Percentiles rank a stretch among this genome's conserved stretches.
Evolutionary conservation across 2,888 invertebrate species (phyloP).

Genomic region (Caenorhabditis plicata): DNA sequence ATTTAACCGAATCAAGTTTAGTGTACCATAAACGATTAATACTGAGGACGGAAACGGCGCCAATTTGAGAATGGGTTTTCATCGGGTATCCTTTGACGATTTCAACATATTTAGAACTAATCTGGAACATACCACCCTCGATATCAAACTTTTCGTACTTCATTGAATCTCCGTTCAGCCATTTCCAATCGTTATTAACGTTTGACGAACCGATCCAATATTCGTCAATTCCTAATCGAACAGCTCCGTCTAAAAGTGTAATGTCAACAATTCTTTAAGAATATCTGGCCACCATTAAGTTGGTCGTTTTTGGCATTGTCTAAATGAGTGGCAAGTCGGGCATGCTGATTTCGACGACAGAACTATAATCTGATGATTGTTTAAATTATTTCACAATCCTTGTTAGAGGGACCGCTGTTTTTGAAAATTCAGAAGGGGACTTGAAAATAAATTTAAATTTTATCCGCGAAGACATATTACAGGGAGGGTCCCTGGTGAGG

Average conservation of each 20-base stretch:
- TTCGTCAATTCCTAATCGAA: conserved; percentile 23
- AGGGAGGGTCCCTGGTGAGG: no score
- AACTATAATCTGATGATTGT: no score
- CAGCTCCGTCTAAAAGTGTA: conserved; percentile 9
- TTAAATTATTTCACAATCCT: no score
- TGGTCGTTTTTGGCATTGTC: no score
- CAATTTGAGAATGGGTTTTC: conserved; percentile 25
- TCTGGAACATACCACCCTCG: not conserved
- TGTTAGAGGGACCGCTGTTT: no score
- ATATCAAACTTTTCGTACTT: conserved; percentile 22
- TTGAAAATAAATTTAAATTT: no score
- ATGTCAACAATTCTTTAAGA: no score
- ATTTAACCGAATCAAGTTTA: conserved; percentile 12
- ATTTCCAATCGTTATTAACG: conserved; percentile 29
- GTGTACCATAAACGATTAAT: conserved; percentile 24
- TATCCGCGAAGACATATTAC: no score
- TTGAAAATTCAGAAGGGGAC: no score
- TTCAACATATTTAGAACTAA: not conserved
- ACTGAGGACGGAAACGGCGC: conserved; percentile 24
- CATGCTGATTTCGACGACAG: no score
- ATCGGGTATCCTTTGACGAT: conserved; percentile 12
- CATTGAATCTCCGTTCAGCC: conserved; percentile 21
- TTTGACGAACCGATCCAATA: conserved; percentile 28
- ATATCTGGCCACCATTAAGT: no score
- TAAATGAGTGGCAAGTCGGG: no score